phyloP scores from a whole-genome alignment of 2,888 invertebrate species.

The Cremastinae sp. region DNA sequence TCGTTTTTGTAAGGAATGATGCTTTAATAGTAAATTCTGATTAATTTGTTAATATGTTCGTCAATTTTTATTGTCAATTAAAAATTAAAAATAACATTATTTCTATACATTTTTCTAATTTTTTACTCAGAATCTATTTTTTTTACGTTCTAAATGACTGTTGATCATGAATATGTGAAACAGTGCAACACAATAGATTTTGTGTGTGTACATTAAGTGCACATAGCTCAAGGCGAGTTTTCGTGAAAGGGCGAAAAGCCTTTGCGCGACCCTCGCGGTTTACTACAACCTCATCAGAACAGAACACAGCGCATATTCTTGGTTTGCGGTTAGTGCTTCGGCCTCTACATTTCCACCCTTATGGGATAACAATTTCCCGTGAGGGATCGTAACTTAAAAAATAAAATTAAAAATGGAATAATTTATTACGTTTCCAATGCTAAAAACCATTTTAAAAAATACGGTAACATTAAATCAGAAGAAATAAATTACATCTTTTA shows the following conservation, averaged over 20 bases:
- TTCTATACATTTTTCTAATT: too few species aligned
- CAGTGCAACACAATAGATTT: constrained; percentile 3
- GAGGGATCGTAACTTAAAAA: constrained; percentile 15
- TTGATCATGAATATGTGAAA: constrained; percentile 2
- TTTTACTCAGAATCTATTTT: background rate
- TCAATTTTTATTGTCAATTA: too few species aligned
- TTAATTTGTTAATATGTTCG: too few species aligned
- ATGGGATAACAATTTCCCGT: constrained; percentile 69
- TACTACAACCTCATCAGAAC: constrained; percentile 66
- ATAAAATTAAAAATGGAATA: too few species aligned
- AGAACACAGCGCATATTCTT: constrained; percentile 68
- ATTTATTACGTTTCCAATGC: too few species aligned
- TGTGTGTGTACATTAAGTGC: constrained; percentile 14
- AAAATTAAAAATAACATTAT: too few species aligned
- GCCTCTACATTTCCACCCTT: constrained; percentile 62
- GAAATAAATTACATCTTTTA: too few species aligned
- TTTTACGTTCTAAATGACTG: background rate
- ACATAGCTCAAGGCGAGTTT: constrained; percentile 14
- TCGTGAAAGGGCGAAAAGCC: constrained; percentile 33
- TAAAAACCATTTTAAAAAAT: too few species aligned
- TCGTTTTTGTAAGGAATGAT: too few species aligned
- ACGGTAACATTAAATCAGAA: too few species aligned
- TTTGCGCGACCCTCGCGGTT: constrained; percentile 41
- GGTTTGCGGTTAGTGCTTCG: constrained; percentile 45
- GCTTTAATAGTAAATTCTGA: too few species aligned